A percentile compares a stretch with the other conserved stretches of the same genome.
These are phyloP conservation scores for Drosophila murphyi DNA, from an alignment of 1,140 invertebrate species.

Conservation along the genomic window DNA sequence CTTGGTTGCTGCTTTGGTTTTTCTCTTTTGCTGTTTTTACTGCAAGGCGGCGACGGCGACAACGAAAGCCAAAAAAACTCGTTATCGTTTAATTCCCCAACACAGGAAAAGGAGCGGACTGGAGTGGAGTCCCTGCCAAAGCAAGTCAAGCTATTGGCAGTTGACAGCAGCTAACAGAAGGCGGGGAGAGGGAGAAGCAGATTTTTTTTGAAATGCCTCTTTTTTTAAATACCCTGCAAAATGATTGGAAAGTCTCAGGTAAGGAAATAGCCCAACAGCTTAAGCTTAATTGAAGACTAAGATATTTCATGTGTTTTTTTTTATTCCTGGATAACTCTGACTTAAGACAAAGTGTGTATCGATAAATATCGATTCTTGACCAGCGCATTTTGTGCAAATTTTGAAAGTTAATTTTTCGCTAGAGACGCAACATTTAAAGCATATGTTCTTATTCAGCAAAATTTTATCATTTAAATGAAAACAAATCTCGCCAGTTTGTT, in stretches of 20 bases:
- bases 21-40: conserved; percentile 6
- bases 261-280: neutral
- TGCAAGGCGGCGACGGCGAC: conserved; percentile 35
- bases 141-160: conserved; percentile 64
- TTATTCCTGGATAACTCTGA: too few relatives aligned
- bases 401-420: too few relatives aligned
- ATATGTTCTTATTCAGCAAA: too few relatives aligned
- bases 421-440: too few relatives aligned
- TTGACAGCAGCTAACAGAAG: conserved; percentile 47
- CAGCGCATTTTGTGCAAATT: too few relatives aligned
- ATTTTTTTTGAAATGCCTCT: conserved; percentile 35
- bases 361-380: too few relatives aligned
- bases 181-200: neutral
- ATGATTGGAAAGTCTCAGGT: too few relatives aligned
- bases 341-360: too few relatives aligned
- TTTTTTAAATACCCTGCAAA: neutral
- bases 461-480: too few relatives aligned
- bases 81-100: conserved; percentile 75
- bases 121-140: conserved; percentile 34
- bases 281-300: too few relatives aligned
- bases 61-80: conserved; percentile 78
- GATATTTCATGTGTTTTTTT: too few relatives aligned
- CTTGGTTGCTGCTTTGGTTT: conserved; percentile 27
- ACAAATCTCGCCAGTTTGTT: too few relatives aligned
- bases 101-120: conserved; percentile 26